Conservation (phyloP, 1,140 invertebrate species). For the Kradibia gibbosae region DNA sequence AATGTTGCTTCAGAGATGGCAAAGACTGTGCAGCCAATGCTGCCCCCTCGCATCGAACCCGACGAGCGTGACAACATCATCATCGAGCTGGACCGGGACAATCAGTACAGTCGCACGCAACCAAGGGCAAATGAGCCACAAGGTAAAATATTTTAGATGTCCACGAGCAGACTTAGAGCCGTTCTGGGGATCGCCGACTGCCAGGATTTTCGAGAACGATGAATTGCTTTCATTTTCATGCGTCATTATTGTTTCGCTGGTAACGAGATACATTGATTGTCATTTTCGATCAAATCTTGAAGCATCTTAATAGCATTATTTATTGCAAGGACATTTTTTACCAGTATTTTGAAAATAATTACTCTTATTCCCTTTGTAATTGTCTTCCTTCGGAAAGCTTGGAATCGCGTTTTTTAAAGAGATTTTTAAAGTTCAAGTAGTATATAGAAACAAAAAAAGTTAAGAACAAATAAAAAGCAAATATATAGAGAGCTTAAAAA, state of each 20-base stretch:
- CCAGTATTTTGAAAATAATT: too few relatives aligned
- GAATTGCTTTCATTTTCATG: neutral
- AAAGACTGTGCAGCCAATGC: conserved; percentile 68
- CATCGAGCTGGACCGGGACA: conserved; percentile 72
- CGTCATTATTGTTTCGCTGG: neutral
- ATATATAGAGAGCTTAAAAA: too few relatives aligned
- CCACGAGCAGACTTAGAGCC: neutral
- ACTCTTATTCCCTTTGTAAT: too few relatives aligned
- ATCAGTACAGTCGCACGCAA: conserved; percentile 72
- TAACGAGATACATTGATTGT: neutral
- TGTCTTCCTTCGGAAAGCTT: too few relatives aligned
- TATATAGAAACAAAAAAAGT: too few relatives aligned
- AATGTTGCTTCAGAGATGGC: conserved; percentile 71
- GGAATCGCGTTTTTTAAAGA: too few relatives aligned
- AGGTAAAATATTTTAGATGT: conserved; percentile 64
- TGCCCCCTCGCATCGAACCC: conserved; percentile 66
- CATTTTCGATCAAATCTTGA: neutral
- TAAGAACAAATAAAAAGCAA: too few relatives aligned
- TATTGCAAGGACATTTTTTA: too few relatives aligned
- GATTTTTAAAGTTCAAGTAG: too few relatives aligned
- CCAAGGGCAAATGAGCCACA: conserved; percentile 72
- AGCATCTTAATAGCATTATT: too few relatives aligned
- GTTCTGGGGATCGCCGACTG: neutral
- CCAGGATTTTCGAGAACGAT: neutral
- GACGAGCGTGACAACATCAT: conserved; percentile 72